Base-by-base conservation (phyloP, 2,888 invertebrate genomes). In the Slavum lentiscoides region DNA sequence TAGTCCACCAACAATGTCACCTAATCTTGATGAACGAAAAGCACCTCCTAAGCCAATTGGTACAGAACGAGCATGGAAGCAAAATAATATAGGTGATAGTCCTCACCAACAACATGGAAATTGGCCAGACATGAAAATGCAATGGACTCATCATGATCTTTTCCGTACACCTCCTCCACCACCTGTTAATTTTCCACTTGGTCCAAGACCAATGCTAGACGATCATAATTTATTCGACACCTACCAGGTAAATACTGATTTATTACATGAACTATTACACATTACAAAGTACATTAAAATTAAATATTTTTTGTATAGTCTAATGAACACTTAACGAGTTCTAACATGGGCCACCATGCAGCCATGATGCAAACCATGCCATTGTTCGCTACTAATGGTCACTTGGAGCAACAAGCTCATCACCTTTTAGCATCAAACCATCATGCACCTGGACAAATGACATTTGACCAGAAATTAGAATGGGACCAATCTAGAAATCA, bases 1-100 rank as follows among this genome's bases (percentile, higher is more conserved):
- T 49, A 80, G 80, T 82, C 37, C 76, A 23, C 73, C 82, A 37
- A 82, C 80, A 61, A 82, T 82, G 81, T 82, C 82, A 21, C 83
- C 82, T 19, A 82, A 81, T 83, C 83, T 87, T 66, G 89, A 89
- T 83, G 89, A 89, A 82, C 86, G 89, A 62, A 91, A 92, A 87
- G 87, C 88, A 69, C 91, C 92, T 68, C 85, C 85, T 9, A 88
- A 92, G 7, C 94, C 94, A 74, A 94, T 94, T 86, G 94, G 94
- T 84, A 94, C 93, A 0, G 94, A 94, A 87, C 89, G 94, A 84
- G 91, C 92, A 59, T 91, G 92, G 89, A 80, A 80, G 43, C 80
- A 80, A 80, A 80, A 80, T 21, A 23, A 72, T 15, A 58, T 80
- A 9, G 80, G 80, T 11, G 80, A 80, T 64, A 80, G 70, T 80